phyloP scores from a whole-genome alignment of 2,113 vertebrate species.

The human (Homo sapiens) region DNA sequence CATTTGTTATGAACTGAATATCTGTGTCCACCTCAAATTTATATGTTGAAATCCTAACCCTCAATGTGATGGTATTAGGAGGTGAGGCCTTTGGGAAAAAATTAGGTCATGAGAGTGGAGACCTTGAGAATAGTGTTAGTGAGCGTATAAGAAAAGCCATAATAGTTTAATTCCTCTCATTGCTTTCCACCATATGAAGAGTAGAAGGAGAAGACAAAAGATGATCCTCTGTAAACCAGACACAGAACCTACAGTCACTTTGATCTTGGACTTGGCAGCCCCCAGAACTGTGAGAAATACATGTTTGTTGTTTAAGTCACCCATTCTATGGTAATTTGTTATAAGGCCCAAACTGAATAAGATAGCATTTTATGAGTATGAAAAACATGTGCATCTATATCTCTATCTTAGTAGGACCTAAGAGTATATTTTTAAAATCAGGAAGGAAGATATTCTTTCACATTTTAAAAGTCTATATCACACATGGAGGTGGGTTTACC shows the following conservation, averaged over 20 bases:
- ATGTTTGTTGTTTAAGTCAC: neutral
- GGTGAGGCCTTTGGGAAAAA: neutral
- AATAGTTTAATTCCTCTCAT: neutral
- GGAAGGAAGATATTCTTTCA: neutral
- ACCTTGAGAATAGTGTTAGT: neutral
- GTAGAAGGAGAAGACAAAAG: neutral
- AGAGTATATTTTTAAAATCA: neutral
- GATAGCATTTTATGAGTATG: neutral
- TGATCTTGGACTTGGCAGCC: neutral
- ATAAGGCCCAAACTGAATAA: neutral
- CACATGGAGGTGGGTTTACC: neutral
- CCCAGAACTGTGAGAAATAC: neutral
- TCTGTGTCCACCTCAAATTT: neutral
- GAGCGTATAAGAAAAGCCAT: neutral
- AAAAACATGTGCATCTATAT: neutral
- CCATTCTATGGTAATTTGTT: neutral
- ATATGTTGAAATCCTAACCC: neutral
- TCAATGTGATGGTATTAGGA: neutral
- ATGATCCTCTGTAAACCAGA: neutral
- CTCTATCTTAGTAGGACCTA: neutral
- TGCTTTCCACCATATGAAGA: neutral
- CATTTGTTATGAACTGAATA: neutral
- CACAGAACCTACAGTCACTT: neutral
- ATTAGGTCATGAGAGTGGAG: neutral
- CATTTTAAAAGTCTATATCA: neutral